phyloP scores from a whole-genome alignment of 2,888 invertebrate species.

The Tetrapedia diversipes region DNA sequence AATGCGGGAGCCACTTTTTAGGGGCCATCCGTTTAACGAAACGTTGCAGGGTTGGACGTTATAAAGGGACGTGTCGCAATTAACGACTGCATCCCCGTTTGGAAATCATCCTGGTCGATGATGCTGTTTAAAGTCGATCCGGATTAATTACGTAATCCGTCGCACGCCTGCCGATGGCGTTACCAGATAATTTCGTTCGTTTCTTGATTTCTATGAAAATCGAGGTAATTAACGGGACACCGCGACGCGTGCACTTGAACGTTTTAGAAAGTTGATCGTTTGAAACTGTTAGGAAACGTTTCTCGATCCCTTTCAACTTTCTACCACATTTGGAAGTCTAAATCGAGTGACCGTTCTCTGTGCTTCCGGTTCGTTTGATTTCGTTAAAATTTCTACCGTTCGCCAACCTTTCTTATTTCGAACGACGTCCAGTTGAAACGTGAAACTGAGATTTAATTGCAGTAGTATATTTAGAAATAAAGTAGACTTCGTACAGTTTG shows the following conservation, averaged over 20 bases:
- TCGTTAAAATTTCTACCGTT: not conserved
- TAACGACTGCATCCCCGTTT: not conserved
- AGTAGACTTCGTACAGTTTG: too few relatives aligned
- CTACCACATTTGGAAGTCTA: not conserved
- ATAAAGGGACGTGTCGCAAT: not conserved
- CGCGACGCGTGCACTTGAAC: not conserved
- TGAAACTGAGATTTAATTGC: not conserved
- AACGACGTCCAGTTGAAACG: not conserved
- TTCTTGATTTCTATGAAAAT: not conserved
- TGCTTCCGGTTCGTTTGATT: not conserved
- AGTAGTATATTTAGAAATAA: not conserved
- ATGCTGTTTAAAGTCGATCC: slow-evolving; percentile 1
- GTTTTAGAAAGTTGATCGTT: not conserved
- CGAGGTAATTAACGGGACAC: not conserved
- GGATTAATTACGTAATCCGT: not conserved
- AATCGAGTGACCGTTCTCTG: not conserved
- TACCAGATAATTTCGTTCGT: not conserved
- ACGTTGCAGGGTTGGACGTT: not conserved
- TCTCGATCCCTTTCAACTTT: not conserved
- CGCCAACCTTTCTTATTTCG: not conserved
- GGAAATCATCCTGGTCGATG: not conserved
- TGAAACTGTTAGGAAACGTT: not conserved
- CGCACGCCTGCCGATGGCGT: not conserved
- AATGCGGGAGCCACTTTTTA: too few relatives aligned
- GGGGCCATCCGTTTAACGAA: not conserved